These are phyloP conservation scores for Eugnorisma glareosa DNA, from an alignment of 2,888 invertebrate species.

Conservation along the genomic window DNA sequence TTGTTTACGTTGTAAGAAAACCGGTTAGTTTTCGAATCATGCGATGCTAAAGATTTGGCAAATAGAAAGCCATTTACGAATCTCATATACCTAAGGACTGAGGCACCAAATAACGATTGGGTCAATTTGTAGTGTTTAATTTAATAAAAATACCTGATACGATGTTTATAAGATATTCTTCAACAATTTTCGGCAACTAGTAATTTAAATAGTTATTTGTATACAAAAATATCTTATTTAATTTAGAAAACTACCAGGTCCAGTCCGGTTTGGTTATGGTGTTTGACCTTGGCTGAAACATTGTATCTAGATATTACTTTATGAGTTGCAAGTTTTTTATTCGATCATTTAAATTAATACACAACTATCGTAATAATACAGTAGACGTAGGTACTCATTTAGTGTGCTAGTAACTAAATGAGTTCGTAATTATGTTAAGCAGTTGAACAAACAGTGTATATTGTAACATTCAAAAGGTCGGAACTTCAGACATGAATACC, in stretches of 20 bases:
- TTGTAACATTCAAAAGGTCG: slow-evolving; percentile 16
- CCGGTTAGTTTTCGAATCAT: not conserved
- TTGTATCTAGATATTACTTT: not conserved
- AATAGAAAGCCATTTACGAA: not conserved
- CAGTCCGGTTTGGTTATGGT: not conserved
- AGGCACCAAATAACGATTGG: not conserved
- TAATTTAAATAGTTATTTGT: not conserved
- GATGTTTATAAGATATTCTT: not conserved
- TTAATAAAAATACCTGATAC: not conserved
- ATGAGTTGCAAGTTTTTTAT: not conserved
- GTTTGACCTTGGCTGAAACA: too few relatives aligned
- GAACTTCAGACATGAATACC: not conserved
- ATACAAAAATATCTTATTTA: not conserved
- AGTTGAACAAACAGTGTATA: slow-evolving; percentile 46
- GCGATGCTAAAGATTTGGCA: not conserved
- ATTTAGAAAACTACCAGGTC: not conserved
- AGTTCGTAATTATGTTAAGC: slow-evolving; percentile 1
- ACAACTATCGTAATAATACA: not conserved
- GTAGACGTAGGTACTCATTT: not conserved
- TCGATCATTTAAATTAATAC: not conserved
- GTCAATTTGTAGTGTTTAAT: not conserved
- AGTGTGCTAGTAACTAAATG: not conserved
- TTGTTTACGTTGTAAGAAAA: not conserved
- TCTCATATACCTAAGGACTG: not conserved
- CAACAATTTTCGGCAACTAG: not conserved